Evolutionary conservation across 2,888 invertebrate genomes (phyloP).

Genomic region (Polymixis lichenea): DNA sequence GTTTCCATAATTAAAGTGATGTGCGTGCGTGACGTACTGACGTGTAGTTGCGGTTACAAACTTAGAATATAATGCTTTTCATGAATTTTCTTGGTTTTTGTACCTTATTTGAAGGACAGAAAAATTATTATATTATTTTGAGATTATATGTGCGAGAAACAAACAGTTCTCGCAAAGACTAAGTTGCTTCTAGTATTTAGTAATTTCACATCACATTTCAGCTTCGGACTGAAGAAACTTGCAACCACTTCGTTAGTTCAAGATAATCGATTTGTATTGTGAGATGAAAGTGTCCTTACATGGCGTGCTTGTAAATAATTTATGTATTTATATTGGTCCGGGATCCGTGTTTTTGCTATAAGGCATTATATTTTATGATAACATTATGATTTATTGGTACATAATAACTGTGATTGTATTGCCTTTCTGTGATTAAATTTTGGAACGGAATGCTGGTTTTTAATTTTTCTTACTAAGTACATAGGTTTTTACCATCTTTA

Average conservation of each 20-base stretch:
- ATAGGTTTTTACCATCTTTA: neutral
- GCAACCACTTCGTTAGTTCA: slow-evolving; percentile 10
- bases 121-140: neutral
- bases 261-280: slow-evolving; percentile 17
- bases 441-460: slow-evolving; percentile 54
- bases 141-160: slow-evolving; percentile 1
- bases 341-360: slow-evolving; percentile 35
- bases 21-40: no score
- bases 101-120: neutral
- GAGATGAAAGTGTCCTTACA: neutral
- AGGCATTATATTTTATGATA: slow-evolving; percentile 29
- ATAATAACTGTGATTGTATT: slow-evolving; percentile 74
- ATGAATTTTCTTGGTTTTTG: no score
- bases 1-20: neutral
- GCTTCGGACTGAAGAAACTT: slow-evolving; percentile 42
- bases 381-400: slow-evolving; percentile 44
- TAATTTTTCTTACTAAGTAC: neutral
- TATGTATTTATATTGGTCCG: slow-evolving; percentile 18
- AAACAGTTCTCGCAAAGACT: neutral
- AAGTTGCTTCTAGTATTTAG: neutral
- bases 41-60: neutral
- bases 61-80: neutral
- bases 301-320: slow-evolving; percentile 20
- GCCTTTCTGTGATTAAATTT: slow-evolving; percentile 76
- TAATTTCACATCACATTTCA: slow-evolving; percentile 48